Percentiles rank a stretch among this genome's conserved stretches.
These are phyloP conservation scores for Oxystoma pomonae DNA, from an alignment of 2,888 invertebrate genomes.

Conservation along the genomic window DNA sequence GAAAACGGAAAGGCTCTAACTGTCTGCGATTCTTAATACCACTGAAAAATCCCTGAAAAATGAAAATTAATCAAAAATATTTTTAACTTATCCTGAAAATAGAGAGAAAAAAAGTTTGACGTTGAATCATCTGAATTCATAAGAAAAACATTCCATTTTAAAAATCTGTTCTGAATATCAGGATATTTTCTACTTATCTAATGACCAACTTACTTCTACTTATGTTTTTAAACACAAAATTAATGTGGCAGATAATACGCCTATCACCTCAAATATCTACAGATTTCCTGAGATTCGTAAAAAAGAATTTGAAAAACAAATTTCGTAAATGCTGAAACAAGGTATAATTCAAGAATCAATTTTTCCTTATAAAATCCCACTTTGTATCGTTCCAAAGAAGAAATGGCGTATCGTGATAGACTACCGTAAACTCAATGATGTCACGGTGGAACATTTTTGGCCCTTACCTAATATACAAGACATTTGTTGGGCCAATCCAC, in stretches of 20 bases:
- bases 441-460: slow-evolving; percentile 38
- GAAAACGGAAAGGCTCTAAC: slow-evolving; percentile 14
- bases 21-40: slow-evolving; percentile 24
- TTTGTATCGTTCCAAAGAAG: slow-evolving; percentile 37
- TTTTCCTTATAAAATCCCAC: slow-evolving; percentile 29
- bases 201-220: slow-evolving; percentile 28
- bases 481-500: too few relatives aligned
- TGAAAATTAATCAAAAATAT: slow-evolving; percentile 16
- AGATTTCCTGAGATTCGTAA: slow-evolving; percentile 34
- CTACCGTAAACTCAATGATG: slow-evolving; percentile 38
- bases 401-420: slow-evolving; percentile 25
- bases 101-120: slow-evolving; percentile 12
- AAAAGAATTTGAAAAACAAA: slow-evolving; percentile 28
- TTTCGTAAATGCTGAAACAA: not conserved
- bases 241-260: slow-evolving; percentile 22
- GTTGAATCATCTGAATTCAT: slow-evolving; percentile 29
- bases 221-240: slow-evolving; percentile 29
- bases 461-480: too few relatives aligned
- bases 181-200: slow-evolving; percentile 30
- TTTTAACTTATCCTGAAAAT: not conserved
- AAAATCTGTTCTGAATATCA: slow-evolving; percentile 30
- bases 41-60: slow-evolving; percentile 22
- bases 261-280: slow-evolving; percentile 32
- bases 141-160: slow-evolving; percentile 30
- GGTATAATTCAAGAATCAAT: slow-evolving; percentile 30